Conservation (phyloP, 2,113 vertebrate species). For the Furnarius figulus region DNA sequence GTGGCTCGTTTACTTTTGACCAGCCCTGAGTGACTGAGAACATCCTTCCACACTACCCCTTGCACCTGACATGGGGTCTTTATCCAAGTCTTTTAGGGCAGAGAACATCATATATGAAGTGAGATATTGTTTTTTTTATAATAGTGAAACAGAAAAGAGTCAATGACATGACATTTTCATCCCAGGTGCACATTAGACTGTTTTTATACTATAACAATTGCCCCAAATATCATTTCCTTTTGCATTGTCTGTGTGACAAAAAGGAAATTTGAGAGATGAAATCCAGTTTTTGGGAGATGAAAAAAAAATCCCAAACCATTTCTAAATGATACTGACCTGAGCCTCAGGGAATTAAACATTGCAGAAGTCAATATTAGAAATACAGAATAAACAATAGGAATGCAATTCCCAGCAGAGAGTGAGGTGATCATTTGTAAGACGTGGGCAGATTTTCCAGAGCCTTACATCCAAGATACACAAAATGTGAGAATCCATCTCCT, state of each 20-base stretch:
- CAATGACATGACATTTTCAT: background rate
- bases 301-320: background rate
- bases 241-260: background rate
- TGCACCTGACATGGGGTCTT: background rate
- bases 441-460: slow-evolving; percentile 41
- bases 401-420: slow-evolving; percentile 10
- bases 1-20: background rate
- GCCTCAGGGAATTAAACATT: slow-evolving; percentile 24
- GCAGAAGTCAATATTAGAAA: slow-evolving; percentile 1
- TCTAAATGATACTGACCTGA: background rate
- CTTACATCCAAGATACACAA: slow-evolving; percentile 54
- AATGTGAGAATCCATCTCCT: background rate
- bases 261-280: background rate
- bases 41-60: background rate
- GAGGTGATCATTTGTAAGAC: slow-evolving; percentile 40
- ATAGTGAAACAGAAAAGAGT: background rate
- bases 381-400: slow-evolving; percentile 15
- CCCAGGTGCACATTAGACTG: background rate
- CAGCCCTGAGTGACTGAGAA: background rate
- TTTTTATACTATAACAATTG: background rate
- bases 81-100: background rate
- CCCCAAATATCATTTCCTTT: background rate
- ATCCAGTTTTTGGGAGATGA: background rate
- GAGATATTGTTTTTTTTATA: background rate
- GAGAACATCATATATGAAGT: background rate